Conservation (phyloP, 2,797 vertebrate species). For the Lindbergichthys nudifrons region DNA sequence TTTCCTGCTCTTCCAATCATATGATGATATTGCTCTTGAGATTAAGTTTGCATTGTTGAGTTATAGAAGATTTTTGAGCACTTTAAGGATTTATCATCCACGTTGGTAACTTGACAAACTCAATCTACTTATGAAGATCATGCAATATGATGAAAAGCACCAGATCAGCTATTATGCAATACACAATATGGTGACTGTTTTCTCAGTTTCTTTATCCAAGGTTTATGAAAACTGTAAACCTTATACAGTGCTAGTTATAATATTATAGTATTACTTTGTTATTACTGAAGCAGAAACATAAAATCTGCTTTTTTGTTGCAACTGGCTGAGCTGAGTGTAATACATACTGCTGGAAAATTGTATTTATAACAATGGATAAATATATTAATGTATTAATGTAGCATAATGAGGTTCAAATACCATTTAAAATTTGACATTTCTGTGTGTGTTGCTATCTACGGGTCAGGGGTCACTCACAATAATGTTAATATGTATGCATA, state of each 20-base stretch:
- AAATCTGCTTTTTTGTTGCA: neutral
- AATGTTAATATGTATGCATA: conserved; percentile 12
- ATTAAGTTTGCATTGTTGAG: neutral
- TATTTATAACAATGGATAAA: neutral
- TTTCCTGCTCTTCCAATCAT: neutral
- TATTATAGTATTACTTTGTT: neutral
- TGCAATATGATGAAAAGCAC: neutral
- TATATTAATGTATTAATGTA: neutral
- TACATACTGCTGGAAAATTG: neutral
- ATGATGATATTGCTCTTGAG: neutral
- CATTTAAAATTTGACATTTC: neutral
- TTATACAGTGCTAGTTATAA: conserved; percentile 1
- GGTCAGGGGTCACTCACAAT: neutral
- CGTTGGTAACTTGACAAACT: neutral
- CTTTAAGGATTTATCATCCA: neutral
- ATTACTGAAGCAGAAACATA: neutral
- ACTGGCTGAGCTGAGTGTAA: neutral
- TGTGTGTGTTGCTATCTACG: neutral
- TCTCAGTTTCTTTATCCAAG: neutral
- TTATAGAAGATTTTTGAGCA: neutral
- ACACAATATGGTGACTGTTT: neutral
- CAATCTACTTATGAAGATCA: neutral
- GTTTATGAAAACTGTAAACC: neutral
- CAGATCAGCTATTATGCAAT: neutral
- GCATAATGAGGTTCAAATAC: no score